phyloP scores from a whole-genome alignment of 2,888 invertebrate species.

The Chrysomela aeneicollis region DNA sequence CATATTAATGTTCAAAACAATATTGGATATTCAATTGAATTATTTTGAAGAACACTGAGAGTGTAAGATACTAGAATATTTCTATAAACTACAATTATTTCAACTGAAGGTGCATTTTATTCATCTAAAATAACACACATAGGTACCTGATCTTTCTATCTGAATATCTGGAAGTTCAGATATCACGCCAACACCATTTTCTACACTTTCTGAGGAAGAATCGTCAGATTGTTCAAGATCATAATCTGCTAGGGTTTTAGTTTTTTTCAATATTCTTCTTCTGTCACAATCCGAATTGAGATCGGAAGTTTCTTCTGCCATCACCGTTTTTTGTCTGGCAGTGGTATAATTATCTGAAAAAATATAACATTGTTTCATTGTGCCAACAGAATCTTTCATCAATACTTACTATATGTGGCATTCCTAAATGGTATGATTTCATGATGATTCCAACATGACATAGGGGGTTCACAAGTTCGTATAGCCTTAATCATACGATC shows the following conservation, averaged over 20 bases:
- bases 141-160: background rate
- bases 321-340: slow-evolving; percentile 14
- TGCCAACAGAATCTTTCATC: background rate
- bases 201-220: background rate
- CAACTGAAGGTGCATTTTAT: no score
- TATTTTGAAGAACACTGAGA: no score
- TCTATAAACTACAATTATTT: no score
- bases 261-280: slow-evolving; percentile 6
- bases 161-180: background rate
- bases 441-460: slow-evolving; percentile 11
- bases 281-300: slow-evolving; percentile 8
- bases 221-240: slow-evolving; percentile 3
- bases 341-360: slow-evolving; percentile 15
- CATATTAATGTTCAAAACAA: no score
- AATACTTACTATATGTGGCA: slow-evolving; percentile 11
- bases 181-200: background rate
- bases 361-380: background rate
- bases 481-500: slow-evolving; percentile 8
- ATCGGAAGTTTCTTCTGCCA: slow-evolving; percentile 17
- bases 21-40: no score
- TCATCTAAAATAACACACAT: background rate
- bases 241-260: background rate
- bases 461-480: slow-evolving; percentile 5
- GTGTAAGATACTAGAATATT: no score
- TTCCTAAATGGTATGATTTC: slow-evolving; percentile 15